Evolutionary conservation across 2,797 vertebrate species (phyloP).

Genomic region (Miichthys miiuy): DNA sequence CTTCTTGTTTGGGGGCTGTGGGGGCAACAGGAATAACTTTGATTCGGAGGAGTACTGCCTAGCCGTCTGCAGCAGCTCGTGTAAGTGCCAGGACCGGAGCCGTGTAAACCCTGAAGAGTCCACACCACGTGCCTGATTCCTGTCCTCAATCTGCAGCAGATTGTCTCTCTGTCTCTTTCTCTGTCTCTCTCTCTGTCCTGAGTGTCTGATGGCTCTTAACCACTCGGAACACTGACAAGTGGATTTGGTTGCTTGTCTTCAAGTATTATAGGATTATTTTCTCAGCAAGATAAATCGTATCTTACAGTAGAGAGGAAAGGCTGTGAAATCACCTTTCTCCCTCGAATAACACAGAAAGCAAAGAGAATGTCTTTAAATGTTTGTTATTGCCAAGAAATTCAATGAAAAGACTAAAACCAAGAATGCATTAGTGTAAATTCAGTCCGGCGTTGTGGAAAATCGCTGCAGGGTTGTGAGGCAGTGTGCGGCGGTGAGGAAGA

Average conservation of each 20-base stretch:
- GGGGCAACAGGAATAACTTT: constrained; percentile 99
- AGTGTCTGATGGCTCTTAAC: constrained; percentile 57
- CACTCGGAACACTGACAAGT: constrained; percentile 49
- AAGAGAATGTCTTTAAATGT: neutral
- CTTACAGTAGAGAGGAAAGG: neutral
- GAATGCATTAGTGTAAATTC: neutral
- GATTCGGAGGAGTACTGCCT: constrained; percentile 98
- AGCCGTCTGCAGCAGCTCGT: constrained; percentile 95
- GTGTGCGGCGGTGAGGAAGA: no score
- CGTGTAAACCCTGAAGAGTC: constrained; percentile 31
- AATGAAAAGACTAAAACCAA: neutral
- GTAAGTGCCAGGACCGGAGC: constrained; percentile 88
- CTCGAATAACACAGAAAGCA: neutral
- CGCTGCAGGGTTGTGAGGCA: no score
- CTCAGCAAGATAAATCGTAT: constrained; percentile 1
- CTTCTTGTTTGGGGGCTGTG: constrained; percentile 99
- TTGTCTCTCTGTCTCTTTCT: constrained; percentile 41
- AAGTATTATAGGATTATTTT: constrained; percentile 10
- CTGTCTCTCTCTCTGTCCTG: constrained; percentile 23
- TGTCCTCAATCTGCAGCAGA: constrained; percentile 60
- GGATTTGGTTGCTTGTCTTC: constrained; percentile 26
- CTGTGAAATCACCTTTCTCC: neutral
- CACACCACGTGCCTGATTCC: constrained; percentile 43
- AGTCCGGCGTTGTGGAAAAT: no score
- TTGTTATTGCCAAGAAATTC: neutral